Percentiles rank a stretch among this genome's conserved stretches.
These are phyloP conservation scores for Anabas testudineus DNA, from an alignment of 2,797 vertebrate species.

Conservation along the genomic window DNA sequence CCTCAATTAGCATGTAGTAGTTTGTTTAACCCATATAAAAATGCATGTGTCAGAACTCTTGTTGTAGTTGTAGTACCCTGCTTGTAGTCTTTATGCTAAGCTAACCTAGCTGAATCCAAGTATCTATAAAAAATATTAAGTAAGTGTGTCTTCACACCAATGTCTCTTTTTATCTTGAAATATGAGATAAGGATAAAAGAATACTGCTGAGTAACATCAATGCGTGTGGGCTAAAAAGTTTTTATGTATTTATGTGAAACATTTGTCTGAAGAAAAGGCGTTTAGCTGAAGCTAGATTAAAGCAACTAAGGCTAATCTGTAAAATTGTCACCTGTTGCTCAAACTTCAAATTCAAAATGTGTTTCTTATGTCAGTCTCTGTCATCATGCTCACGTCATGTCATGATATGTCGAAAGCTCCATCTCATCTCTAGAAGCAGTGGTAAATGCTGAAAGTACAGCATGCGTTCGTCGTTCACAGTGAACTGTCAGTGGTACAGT, in stretches of 20 bases:
- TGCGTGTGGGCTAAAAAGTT: not conserved
- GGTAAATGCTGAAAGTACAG: conserved; percentile 2
- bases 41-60: not conserved
- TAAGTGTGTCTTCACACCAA: not conserved
- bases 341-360: not conserved
- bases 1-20: too few species aligned
- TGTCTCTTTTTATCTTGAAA: too few species aligned
- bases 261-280: too few species aligned
- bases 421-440: not conserved
- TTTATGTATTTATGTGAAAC: not conserved
- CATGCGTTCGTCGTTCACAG: conserved; percentile 9
- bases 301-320: not conserved
- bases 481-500: conserved; percentile 4
- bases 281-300: not conserved
- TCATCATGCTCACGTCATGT: not conserved
- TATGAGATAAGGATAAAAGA: not conserved
- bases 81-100: conserved; percentile 1
- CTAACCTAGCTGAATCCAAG: not conserved
- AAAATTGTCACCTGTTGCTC: too few species aligned
- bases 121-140: not conserved
- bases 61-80: too few species aligned
- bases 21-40: too few species aligned
- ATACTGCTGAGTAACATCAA: not conserved
- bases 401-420: not conserved
- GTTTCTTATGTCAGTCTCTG: not conserved